A percentile compares a stretch with the other conserved stretches of the same genome.
Conservation (phyloP, 1,140 invertebrate genomes). For the Lepidurus arcticus region DNA sequence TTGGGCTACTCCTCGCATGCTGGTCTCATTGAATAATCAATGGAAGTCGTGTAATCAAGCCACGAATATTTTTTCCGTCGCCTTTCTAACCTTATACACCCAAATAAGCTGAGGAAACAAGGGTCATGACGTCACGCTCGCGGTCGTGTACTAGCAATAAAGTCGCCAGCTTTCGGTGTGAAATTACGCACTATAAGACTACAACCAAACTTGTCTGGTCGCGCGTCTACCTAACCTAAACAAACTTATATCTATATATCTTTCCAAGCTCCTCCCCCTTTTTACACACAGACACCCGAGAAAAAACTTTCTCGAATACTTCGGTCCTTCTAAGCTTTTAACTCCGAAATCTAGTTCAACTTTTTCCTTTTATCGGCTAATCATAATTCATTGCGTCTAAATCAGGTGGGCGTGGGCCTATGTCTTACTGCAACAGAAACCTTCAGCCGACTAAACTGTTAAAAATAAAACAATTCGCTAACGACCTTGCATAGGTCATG, state of each 20-base stretch:
- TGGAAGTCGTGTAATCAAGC: not conserved
- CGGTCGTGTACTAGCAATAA: not conserved
- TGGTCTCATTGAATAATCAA: not conserved
- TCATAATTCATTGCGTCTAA: too few relatives aligned
- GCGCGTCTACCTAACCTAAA: not conserved
- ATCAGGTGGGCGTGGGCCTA: too few relatives aligned
- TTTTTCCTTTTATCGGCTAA: too few relatives aligned
- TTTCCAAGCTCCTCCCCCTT: not conserved
- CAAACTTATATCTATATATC: not conserved
- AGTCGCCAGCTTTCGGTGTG: not conserved
- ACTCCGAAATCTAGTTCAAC: too few relatives aligned
- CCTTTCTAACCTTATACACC: not conserved
- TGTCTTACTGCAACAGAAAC: too few relatives aligned
- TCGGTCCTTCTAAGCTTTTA: too few relatives aligned
- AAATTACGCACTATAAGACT: not conserved
- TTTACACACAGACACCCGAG: too few relatives aligned
- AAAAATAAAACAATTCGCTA: not conserved
- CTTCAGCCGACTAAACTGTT: not conserved
- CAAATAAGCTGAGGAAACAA: not conserved
- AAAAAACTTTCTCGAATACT: too few relatives aligned
- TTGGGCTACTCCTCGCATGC: not conserved
- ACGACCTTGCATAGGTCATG: not conserved
- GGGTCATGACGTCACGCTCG: constrained; percentile 12
- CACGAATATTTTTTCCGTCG: not conserved
- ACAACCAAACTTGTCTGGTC: too few relatives aligned